A percentile compares a stretch with the other conserved stretches of the same genome.
phyloP scores from a whole-genome alignment of 2,888 invertebrate genomes.

The Nycteola revayana region DNA sequence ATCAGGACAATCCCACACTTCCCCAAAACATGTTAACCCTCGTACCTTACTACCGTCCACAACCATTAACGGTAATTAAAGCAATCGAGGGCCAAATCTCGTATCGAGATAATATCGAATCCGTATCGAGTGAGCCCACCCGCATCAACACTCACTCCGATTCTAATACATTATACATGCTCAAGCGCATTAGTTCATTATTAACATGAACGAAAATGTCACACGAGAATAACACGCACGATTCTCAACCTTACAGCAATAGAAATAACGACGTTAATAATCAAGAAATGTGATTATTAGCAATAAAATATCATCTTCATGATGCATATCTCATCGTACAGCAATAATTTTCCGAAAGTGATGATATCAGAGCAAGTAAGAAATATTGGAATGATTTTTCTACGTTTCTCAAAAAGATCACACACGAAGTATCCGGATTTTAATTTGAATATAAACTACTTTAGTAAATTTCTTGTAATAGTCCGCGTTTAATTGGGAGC shows the following conservation, averaged over 20 bases:
- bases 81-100: constrained; percentile 69
- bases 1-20: constrained; percentile 17
- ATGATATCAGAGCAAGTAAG: constrained; percentile 56
- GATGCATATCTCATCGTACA: constrained; percentile 48
- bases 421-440: constrained; percentile 69
- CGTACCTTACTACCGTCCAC: constrained; percentile 47
- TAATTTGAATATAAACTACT: constrained; percentile 38
- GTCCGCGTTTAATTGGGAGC: constrained; percentile 28
- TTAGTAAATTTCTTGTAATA: constrained; percentile 22
- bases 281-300: constrained; percentile 40
- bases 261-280: constrained; percentile 18
- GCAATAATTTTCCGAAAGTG: constrained; percentile 50
- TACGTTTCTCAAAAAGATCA: constrained; percentile 47
- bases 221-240: constrained; percentile 8
- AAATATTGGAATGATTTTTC: constrained; percentile 42
- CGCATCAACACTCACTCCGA: constrained; percentile 47
- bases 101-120: constrained; percentile 70
- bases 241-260: constrained; percentile 27
- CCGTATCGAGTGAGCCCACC: constrained; percentile 68
- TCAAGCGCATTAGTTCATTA: constrained; percentile 54
- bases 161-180: constrained; percentile 73
- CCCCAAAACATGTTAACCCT: constrained; percentile 31
- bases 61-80: constrained; percentile 78
- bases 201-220: constrained; percentile 43
- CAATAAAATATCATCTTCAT: constrained; percentile 62